Evolutionary conservation across 2,888 invertebrate genomes (phyloP), one percentile per base, ranked within the genome.

Genomic region (Seira ritae): DNA sequence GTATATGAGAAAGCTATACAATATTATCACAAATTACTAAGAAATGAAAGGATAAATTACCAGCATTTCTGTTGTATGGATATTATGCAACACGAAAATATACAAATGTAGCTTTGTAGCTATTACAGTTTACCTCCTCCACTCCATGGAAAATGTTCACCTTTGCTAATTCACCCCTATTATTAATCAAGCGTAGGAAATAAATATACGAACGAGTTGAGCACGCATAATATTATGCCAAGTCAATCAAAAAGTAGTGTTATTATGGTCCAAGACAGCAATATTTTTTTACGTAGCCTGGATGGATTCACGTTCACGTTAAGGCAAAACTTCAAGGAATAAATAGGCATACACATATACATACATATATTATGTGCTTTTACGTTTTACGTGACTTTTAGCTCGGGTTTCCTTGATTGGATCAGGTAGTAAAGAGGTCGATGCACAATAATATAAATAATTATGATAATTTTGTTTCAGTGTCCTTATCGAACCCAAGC

Each of bases 241-340:
- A 62, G 62, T 62, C 62, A 62, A 62, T 62, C 62, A 62, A 62
- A 55, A 3, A 6, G 62, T n/a, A n/a, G n/a, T n/a, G n/a, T n/a
- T 62, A 4, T 62, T 62, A 20, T 12, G n/a, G 3, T 19, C 60
- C 3, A n/a, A 50, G 50, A 50, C 12, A 8, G 17, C 50, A 50
- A 50, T 50, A 50, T 12, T 2, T 62, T 62, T 62, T 19, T 62
- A 22, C 1, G 62, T 20, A 62, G n/a, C 2, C 20, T 62, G 20
- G 31, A 31, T 42, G 22, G 3, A n/a, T 20, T 20, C 19, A 50
- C 50, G 3, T 50, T 60, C 3, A n/a, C 2, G 20, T 62, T 4
- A 8, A 20, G 12, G 62, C n/a, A 20, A 62, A 4, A 62, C 20
- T 22, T 10, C n/a, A 20, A 19, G 50, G 3, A n/a, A 2, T n/a